Evolutionary conservation across 2,113 vertebrate species (phyloP), one percentile per base, ranked within the genome.

Genomic region (Onychorhynchus coronatus): DNA sequence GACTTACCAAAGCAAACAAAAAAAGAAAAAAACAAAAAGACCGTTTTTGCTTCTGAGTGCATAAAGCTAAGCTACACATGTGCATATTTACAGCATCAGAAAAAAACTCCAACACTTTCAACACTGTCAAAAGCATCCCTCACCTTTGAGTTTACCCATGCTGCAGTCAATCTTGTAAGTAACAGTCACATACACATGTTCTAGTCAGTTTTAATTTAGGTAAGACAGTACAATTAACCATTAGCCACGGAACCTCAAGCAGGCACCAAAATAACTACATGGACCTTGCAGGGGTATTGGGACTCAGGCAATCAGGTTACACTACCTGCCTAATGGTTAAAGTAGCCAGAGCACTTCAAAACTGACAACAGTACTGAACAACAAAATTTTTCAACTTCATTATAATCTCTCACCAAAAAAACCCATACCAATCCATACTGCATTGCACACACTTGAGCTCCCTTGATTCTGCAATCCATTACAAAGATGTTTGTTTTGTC

Each of bases 61-160:
- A 20, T 24, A 80, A 50, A 9, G 11, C 8, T 65, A 80, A 73
- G 8, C 14, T 66, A 42, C 1, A 0, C 0, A 1, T 13, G 1
- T 25, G 35, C 6, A 6, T 10, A 73, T 58, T 39, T 86, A 53
- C 5, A 82, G 14, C 27, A 71, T 11, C 47, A 47, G 25, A 10
- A 70, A 87, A 78, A 63, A 53, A 35, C 0, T 1, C 7, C 7
- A 72, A 27, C 15, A 37, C 13, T 59, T 70, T 19, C 56, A 79
- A 47, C 3, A 49, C 14, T 6, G 12, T 41, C 15, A 79, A 67
- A 88, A 78, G 18, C 31, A 88, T 52, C 14, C 67, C 13, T 79
- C 21, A 75, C 39, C 33, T 90, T 88, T 68, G 7, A 65, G 44
- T 47, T 79, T 85, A 75, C 24, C 12, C 33, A 30, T 52, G 46